These are phyloP conservation scores for Mormyrops attenuatus DNA, from an alignment of 2,797 vertebrate species.

Conservation along the genomic window DNA sequence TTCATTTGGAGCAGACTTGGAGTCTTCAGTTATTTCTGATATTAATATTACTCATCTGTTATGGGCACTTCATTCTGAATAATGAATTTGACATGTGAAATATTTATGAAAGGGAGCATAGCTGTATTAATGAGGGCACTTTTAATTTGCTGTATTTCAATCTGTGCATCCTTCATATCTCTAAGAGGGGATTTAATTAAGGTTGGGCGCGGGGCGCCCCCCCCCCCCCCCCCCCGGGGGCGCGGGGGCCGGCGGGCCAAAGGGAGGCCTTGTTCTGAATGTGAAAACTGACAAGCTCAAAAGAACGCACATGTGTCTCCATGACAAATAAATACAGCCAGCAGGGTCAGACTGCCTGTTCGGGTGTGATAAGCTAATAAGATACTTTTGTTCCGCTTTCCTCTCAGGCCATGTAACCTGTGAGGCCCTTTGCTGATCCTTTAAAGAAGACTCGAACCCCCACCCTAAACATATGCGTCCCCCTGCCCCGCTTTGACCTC, in stretches of 20 bases:
- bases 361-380: not conserved
- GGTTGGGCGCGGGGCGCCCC: too few relatives aligned
- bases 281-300: not conserved
- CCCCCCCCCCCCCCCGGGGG: not conserved
- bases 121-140: conserved; percentile 33
- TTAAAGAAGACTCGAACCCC: not conserved
- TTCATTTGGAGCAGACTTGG: conserved; percentile 5
- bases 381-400: not conserved
- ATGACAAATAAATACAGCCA: not conserved
- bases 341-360: not conserved
- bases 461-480: not conserved
- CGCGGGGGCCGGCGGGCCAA: too few relatives aligned
- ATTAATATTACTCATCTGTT: conserved; percentile 31
- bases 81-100: conserved; percentile 38
- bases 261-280: not conserved
- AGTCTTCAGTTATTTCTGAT: conserved; percentile 22
- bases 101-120: conserved; percentile 35
- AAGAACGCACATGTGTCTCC: not conserved
- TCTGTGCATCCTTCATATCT: conserved; percentile 29
- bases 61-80: conserved; percentile 39
- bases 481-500: not conserved
- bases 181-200: conserved; percentile 42
- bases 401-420: not conserved
- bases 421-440: not conserved
- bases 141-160: conserved; percentile 30